These are phyloP conservation scores for Lepilemur septentrionalis DNA, from an alignment of 2,797 vertebrate genomes.

Conservation along the genomic window DNA sequence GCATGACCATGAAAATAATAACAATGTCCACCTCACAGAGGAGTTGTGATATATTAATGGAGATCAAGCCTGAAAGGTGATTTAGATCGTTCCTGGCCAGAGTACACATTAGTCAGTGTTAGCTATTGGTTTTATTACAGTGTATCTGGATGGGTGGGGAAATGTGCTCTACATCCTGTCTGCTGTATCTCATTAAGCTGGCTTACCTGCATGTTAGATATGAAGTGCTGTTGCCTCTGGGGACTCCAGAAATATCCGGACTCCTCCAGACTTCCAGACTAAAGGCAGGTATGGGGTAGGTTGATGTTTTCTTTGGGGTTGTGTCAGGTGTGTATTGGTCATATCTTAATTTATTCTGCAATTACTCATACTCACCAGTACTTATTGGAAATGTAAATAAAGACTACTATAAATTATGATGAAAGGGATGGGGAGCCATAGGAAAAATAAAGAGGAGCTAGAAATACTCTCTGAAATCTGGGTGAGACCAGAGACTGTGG, in stretches of 20 bases:
- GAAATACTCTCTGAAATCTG: background rate
- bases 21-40: background rate
- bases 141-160: background rate
- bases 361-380: background rate
- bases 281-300: background rate
- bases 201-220: background rate
- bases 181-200: background rate
- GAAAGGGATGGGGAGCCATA: background rate
- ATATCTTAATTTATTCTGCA: background rate
- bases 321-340: background rate
- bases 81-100: background rate
- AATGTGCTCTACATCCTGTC: background rate
- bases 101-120: background rate
- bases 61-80: background rate
- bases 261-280: background rate
- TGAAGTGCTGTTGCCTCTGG: background rate
- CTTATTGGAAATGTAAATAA: slow-evolving; percentile 31
- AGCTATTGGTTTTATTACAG: background rate
- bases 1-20: background rate
- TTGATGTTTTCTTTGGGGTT: background rate
- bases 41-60: background rate
- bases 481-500: background rate
- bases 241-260: background rate
- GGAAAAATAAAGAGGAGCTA: background rate
- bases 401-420: background rate